A percentile compares a stretch with the other conserved stretches of the same genome.
Conservation (phyloP, 2,888 invertebrate species). For the Notocelia uddmanniana region DNA sequence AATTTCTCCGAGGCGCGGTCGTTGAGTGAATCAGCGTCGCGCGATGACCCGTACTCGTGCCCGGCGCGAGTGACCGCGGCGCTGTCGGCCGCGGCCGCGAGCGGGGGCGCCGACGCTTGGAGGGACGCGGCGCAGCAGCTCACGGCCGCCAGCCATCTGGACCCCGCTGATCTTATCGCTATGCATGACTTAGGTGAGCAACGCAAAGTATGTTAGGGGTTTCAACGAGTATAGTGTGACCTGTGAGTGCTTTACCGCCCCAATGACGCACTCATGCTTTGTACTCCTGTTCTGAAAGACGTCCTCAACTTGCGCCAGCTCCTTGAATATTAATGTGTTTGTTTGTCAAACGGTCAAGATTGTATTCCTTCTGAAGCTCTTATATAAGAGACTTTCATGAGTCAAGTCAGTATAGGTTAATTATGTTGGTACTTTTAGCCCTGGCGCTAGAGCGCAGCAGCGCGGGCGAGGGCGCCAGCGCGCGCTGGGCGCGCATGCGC, state of each 20-base stretch:
- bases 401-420: too few relatives aligned
- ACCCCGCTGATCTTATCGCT: slow-evolving; percentile 75
- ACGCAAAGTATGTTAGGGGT: too few relatives aligned
- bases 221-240: too few relatives aligned
- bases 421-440: slow-evolving; percentile 56
- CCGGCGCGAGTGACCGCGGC: slow-evolving; percentile 71
- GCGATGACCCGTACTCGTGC: slow-evolving; percentile 79
- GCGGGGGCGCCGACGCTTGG: slow-evolving; percentile 52
- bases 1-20: slow-evolving; percentile 73
- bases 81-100: slow-evolving; percentile 59
- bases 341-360: too few relatives aligned
- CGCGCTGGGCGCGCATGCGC: slow-evolving; percentile 68
- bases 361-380: too few relatives aligned
- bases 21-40: slow-evolving; percentile 71
- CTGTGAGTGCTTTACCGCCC: too few relatives aligned
- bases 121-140: slow-evolving; percentile 63
- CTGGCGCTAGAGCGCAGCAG: slow-evolving; percentile 67
- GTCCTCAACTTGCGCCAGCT: too few relatives aligned
- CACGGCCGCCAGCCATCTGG: slow-evolving; percentile 74
- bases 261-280: too few relatives aligned
- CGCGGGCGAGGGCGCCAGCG: slow-evolving; percentile 59
- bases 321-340: too few relatives aligned
- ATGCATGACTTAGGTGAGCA: slow-evolving; percentile 69
- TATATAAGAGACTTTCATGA: too few relatives aligned
- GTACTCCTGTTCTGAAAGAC: too few relatives aligned